Conservation (phyloP, 2,113 vertebrate genomes). For the Actenoides lindsayi region DNA sequence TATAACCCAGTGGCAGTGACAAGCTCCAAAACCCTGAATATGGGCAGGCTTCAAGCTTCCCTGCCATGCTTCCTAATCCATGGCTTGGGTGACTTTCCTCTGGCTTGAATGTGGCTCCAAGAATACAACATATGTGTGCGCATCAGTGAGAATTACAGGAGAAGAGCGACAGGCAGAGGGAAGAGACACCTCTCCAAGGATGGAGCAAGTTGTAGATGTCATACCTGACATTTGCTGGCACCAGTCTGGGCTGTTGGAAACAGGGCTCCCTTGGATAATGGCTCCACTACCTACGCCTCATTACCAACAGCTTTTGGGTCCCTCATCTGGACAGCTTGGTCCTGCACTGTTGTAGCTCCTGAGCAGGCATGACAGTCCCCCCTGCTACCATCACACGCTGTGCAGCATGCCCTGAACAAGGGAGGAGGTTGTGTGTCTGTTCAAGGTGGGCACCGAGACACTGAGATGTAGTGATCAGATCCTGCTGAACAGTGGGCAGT, state of each 20-base stretch:
- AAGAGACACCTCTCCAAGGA: background rate
- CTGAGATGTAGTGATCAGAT: background rate
- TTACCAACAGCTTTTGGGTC: background rate
- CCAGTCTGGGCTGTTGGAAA: background rate
- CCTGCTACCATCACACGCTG: background rate
- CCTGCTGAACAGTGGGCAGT: background rate
- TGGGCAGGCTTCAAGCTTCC: background rate
- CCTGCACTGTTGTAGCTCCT: background rate
- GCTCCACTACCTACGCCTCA: background rate
- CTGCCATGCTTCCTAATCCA: background rate
- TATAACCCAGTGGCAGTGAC: background rate
- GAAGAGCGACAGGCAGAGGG: background rate
- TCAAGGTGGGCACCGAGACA: background rate
- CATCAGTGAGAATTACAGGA: background rate
- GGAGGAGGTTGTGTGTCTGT: background rate
- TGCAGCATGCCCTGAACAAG: fast-evolving
- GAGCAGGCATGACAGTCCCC: background rate
- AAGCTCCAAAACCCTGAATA: background rate
- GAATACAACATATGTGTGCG: background rate
- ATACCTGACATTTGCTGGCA: background rate
- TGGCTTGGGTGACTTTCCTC: background rate
- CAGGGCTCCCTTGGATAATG: background rate
- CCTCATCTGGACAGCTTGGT: background rate
- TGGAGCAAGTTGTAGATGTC: background rate
- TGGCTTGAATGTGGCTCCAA: background rate